Evolutionary conservation across 2,113 vertebrate genomes (phyloP), one percentile per base, ranked within the genome.

Genomic region (Gadus chalcogrammus): DNA sequence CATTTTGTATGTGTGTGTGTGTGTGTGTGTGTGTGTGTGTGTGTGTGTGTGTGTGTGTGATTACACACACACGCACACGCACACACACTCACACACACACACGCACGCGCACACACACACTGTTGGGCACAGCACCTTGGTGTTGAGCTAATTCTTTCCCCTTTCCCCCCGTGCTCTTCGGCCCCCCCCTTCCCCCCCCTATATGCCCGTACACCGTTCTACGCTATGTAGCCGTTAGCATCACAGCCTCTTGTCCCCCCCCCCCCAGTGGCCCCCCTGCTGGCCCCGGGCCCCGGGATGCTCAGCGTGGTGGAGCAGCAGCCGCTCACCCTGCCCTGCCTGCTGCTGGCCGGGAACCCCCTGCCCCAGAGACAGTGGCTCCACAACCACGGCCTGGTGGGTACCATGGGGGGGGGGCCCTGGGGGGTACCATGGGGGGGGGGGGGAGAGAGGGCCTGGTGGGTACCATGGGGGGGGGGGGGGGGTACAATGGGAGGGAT

Each of bases 321-420:
- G 81, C 95, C 94, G 76, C 79, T 99, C 58, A 98, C 94, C 67
- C 88, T 99, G 76, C 94, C 96, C 0, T 99, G 97, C 70, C 86
- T 95, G 27, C 79, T 99, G 1, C 75, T 99, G 70, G 94, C 95
- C 82, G 97, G 97, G 65, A 97, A 98, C 82, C 97, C 97, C 0
- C 91, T 99, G 74, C 96, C 97, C 64, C 92, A 95, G 31, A 93
- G 95, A 67, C 93, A 88, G 16, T 99, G 97, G 97, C 90, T 95
- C n/a, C 97, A 95, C 48, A 90, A 93, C 73, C 77, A 93, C 93
- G 97, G 98, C 88, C 93, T 92, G 60, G 71, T 93, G 93, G 59
- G 72, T 18, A 64, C 53, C 15, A 5, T 52, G 15, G 42, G 28
- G 8, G 13, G 24, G n/a, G 1, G 8, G 15, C 55, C 15, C 20